Evolutionary conservation across 1,140 invertebrate genomes (phyloP).

Genomic region (Sycophila sp.): DNA sequence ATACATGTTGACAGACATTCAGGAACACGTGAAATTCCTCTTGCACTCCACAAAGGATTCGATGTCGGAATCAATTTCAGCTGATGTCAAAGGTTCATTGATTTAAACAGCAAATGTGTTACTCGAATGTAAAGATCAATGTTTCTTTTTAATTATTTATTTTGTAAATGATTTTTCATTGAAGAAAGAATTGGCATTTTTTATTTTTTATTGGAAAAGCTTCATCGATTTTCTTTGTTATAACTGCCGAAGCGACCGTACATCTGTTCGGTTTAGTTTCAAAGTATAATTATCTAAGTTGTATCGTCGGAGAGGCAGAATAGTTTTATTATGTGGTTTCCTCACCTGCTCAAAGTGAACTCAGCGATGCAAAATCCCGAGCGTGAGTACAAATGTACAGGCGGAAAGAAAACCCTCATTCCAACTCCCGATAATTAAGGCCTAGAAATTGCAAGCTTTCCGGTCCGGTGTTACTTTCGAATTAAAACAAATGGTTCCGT

Average conservation of each 20-base stretch:
- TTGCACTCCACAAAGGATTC: neutral
- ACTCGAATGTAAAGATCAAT: no score
- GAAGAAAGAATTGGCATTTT: no score
- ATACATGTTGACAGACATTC: no score
- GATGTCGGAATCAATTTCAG: neutral
- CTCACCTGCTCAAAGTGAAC: neutral
- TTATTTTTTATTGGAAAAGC: no score
- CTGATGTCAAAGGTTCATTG: neutral
- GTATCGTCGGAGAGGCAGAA: constrained; percentile 16
- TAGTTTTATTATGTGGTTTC: constrained; percentile 34
- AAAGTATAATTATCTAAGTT: constrained; percentile 37
- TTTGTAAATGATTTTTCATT: no score
- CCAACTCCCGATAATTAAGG: neutral
- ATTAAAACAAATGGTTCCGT: no score
- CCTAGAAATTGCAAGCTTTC: neutral
- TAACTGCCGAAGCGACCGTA: no score
- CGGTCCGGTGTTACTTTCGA: neutral
- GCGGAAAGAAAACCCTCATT: neutral
- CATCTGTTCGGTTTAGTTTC: constrained; percentile 10
- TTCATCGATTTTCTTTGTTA: no score
- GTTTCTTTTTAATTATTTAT: no score
- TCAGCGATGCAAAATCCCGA: neutral
- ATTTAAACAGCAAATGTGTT: no score
- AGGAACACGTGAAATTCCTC: constrained; percentile 2
- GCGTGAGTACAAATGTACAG: neutral